Evolutionary conservation across 2,888 invertebrate genomes (phyloP), one percentile per base, ranked within the genome.

Genomic region (Tridacna crocea): DNA sequence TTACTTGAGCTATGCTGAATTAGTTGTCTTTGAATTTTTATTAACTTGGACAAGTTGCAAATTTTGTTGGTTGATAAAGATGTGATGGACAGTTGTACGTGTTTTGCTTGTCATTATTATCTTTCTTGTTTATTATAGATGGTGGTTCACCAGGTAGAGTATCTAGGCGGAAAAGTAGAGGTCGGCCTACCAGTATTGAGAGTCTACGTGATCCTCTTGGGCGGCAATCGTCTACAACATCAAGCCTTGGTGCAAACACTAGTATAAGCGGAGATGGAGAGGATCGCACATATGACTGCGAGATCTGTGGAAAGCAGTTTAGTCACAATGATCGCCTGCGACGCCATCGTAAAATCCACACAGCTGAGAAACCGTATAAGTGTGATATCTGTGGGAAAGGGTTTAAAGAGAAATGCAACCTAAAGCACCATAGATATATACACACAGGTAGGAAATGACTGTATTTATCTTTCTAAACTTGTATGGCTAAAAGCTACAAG

Each of bases 301-400:
- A 87, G 70, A 82, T 87, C 19, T 87, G 87, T 58, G 84, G 84
- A 2, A 87, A 87, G 61, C 87, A 87, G 80, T 87, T 87, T 46
- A 82, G 82, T 63, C 87, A 87, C 74, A 87, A 87, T 70, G 87
- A 87, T 51, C 72, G 84, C 4, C 77, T 87, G 12, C 75, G 87
- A 19, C 76, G 87, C n/a, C 87, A 87, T 65, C 82, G 87, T 6
- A 87, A 87, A 58, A 87, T 87, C 58, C 87, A 87, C 80, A 87
- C 87, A 19, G 74, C 87, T 10, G 87, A 87, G 46, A 87, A 87
- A 65, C 87, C 87, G 0, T 87, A 87, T 60, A 87, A 87, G 77
- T 87, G 87, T 75, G 87, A 87, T 60, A 87, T 87, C 36, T 87
- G 87, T 66, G 87, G 87, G 51, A 87, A 87, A 60, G 87, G 87